Conservation (phyloP, 2,113 vertebrate genomes). For the Poeciliopsis turrubarensis region DNA sequence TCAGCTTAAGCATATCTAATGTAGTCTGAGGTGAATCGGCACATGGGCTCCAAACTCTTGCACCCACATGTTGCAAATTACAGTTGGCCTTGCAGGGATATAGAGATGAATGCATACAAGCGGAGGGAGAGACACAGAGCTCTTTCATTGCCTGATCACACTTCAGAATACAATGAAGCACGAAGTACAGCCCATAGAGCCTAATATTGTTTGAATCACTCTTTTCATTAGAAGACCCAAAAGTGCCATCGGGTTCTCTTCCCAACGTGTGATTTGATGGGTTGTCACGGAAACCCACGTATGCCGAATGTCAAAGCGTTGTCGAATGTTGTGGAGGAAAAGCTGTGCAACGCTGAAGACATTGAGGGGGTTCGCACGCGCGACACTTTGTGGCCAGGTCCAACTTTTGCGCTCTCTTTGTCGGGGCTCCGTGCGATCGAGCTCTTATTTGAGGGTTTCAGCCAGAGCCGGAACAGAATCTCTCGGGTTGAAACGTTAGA, state of each 20-base stretch:
- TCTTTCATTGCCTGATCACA: constrained; percentile 30
- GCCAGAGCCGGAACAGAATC: too few relatives aligned
- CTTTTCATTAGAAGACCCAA: constrained; percentile 45
- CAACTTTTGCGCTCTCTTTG: constrained; percentile 4
- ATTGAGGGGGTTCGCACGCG: constrained; percentile 33
- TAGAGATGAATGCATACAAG: constrained; percentile 49
- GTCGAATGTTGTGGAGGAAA: neutral
- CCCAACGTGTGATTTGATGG: constrained; percentile 44
- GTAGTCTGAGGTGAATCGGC: constrained; percentile 35
- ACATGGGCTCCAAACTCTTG: constrained; percentile 15
- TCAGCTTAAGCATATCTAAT: constrained; percentile 40
- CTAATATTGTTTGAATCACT: constrained; percentile 32
- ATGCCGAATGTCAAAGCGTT: constrained; percentile 38
- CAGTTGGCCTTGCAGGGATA: constrained; percentile 28
- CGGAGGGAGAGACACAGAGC: constrained; percentile 30
- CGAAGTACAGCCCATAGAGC: constrained; percentile 22
- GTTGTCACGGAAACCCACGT: constrained; percentile 62
- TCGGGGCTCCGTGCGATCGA: too few relatives aligned
- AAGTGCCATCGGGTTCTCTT: constrained; percentile 41
- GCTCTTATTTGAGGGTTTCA: too few relatives aligned
- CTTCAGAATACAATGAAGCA: constrained; percentile 10
- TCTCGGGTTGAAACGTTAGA: too few relatives aligned
- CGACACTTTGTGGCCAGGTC: constrained; percentile 63
- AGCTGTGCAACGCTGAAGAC: constrained; percentile 1
- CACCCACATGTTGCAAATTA: constrained; percentile 36